A percentile compares a stretch with the other conserved stretches of the same genome.
These are phyloP conservation scores for Saccopteryx bilineata DNA, from an alignment of 2,113 vertebrate genomes.

Conservation along the genomic window DNA sequence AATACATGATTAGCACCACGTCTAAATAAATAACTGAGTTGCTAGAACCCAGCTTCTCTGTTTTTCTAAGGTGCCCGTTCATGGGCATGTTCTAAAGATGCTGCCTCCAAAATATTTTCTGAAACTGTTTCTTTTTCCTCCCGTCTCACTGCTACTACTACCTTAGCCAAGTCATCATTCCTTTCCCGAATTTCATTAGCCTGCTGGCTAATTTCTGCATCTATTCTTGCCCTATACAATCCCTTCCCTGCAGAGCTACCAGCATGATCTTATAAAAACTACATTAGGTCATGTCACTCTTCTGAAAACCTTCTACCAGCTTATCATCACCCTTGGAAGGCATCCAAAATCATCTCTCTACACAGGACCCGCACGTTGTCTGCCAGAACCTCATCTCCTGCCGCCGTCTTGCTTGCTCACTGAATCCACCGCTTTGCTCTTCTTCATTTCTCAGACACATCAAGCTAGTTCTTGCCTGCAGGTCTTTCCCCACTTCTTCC, in stretches of 20 bases:
- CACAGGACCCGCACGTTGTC: neutral
- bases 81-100: neutral
- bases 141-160: neutral
- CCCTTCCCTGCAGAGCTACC: slow-evolving; percentile 10
- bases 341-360: neutral
- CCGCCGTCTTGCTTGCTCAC: neutral
- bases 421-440: neutral
- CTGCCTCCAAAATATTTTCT: slow-evolving; percentile 27
- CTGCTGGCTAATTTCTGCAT: slow-evolving; percentile 38
- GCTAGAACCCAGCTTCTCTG: neutral
- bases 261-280: neutral
- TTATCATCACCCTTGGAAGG: neutral
- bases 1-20: neutral
- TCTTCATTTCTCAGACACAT: neutral
- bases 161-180: neutral
- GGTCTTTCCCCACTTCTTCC: neutral
- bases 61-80: neutral
- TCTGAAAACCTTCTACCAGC: neutral
- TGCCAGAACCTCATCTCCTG: neutral
- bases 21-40: neutral
- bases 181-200: slow-evolving; percentile 31
- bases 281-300: neutral
- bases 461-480: neutral
- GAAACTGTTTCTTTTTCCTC: slow-evolving; percentile 17
- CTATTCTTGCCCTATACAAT: neutral